Evolutionary conservation across 2,113 vertebrate genomes (phyloP), one percentile per base, ranked within the genome.

Genomic region (Phoxinus phoxinus): DNA sequence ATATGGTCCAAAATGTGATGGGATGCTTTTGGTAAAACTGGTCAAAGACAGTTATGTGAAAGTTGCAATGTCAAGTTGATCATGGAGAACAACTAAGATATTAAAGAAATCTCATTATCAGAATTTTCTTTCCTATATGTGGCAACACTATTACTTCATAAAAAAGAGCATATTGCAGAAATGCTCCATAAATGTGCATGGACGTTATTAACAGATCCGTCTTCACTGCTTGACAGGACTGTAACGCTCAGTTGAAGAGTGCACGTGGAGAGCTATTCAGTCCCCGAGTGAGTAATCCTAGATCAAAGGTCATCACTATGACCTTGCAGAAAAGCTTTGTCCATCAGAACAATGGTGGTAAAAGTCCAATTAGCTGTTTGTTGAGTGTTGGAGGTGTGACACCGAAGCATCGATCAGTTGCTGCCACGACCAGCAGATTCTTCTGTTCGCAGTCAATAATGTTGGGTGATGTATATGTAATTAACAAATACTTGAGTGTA

Each of bases 371-470:
- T 92, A 92, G 51, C 32, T 17, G 15, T 51, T 88, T 90, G 92
- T 87, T 91, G 93, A 94, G 90, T 90, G 86, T 75, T 83, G 79
- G 56, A 82, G 35, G 6, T 63, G 32, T 32, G 84, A 88, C 85
- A 84, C 63, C 21, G 74, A 35, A 75, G 71, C 27, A 63, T 87
- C 86, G 86, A 93, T 93, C 90, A 90, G 92, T 93, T 85, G 86
- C 88, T 82, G 61, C 75, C 51, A 56, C 35, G 81, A 86, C 32
- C 61, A 78, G 81, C 61, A 74, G 83, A 89, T 90, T 46, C 41
- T 61, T 91, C 91, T 92, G 80, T 94, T 84, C 87, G 87, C 92
- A 91, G 91, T 88, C 84, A 77, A 71, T 80, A 81, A 48, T 35
- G 4, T 51, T 69, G 56, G 59, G 75, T 73, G 86, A 84, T 84